Evolutionary conservation across 2,797 vertebrate species (phyloP), one percentile per base, ranked within the genome.

Genomic region (Alfaro cultratus): DNA sequence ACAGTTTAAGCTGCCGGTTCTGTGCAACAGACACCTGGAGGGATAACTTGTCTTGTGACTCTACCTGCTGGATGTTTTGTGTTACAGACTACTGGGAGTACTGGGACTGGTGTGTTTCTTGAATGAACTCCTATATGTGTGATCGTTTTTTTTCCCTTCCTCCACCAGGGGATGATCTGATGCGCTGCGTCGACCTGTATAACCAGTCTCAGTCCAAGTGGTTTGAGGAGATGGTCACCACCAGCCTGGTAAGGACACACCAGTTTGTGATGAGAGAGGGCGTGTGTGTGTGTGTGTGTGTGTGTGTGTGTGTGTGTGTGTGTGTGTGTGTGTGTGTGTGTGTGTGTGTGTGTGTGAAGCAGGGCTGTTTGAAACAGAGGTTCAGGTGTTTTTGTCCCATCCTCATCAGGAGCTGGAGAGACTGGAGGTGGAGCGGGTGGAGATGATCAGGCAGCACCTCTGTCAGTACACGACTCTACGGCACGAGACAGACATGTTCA

Each of bases 191-290:
- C 39, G 98, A 99, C 90, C 97, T 99, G 57, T 99, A 99, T 85
- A 99, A 99, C 86, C 98, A 99, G 94, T 96, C 96, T 41, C 99
- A 99, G 92, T 99, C 98, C 85, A 99, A 99, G 76, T 99, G 99
- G 99, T 99, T 99, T 90, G 99, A 99, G 89, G 99, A 99, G 93
- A 99, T 99, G 96, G 98, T 99, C 83, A 99, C 99, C 12, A 98
- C 98, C 29, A 98, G 98, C 21, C 91, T 99, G 96, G 99, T 99
- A 94, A 85, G 96, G 64, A 2, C 21, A 13, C 31, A 15, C 1
- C 16, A 1, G 73, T 53, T 12, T 26, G 29, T 16, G 16, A 51
- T 36, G 8, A 3, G 36, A 0, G 16, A 7, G 47, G 2, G 47
- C 0, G 16, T 2, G 47, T 2, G 47, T 6, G 47, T 18, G 47